phyloP scores from a whole-genome alignment of 2,888 invertebrate genomes.

The Furcula furcula region DNA sequence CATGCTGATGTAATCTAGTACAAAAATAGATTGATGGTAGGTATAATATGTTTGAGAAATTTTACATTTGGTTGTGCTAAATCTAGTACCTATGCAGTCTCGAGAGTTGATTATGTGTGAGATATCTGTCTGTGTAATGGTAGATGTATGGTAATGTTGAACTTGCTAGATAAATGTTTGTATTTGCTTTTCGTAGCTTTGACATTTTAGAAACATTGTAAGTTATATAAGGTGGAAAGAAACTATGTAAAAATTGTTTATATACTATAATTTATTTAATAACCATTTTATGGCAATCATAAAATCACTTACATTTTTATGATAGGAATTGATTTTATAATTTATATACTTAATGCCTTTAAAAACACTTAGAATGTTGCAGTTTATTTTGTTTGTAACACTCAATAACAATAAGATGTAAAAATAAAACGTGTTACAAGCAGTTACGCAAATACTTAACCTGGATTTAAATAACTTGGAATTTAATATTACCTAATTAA shows the following conservation, averaged over 20 bases:
- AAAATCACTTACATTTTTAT: conserved; percentile 20
- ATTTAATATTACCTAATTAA: too few relatives aligned
- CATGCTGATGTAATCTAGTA: too few relatives aligned
- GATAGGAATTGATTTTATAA: conserved; percentile 17
- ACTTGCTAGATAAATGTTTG: conserved; percentile 24
- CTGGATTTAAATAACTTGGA: too few relatives aligned
- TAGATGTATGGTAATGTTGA: conserved; percentile 25
- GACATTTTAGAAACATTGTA: conserved; percentile 18
- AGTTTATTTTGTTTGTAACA: conserved; percentile 12
- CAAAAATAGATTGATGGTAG: background rate
- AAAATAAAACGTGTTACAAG: too few relatives aligned
- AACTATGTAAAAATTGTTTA: conserved; percentile 22
- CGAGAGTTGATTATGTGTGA: too few relatives aligned
- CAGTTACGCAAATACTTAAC: too few relatives aligned
- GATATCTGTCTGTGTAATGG: too few relatives aligned
- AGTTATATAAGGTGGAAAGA: conserved; percentile 23
- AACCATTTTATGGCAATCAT: conserved; percentile 25
- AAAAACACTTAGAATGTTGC: too few relatives aligned
- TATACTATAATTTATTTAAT: conserved; percentile 25
- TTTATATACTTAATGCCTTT: too few relatives aligned
- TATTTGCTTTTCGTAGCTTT: conserved; percentile 28
- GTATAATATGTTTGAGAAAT: background rate
- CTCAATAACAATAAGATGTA: too few relatives aligned
- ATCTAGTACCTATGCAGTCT: background rate
- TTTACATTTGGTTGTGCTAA: background rate